Percentiles rank a stretch among this genome's conserved stretches.
Conservation (phyloP, 1,140 invertebrate genomes). For the Bombus soroeensis region DNA sequence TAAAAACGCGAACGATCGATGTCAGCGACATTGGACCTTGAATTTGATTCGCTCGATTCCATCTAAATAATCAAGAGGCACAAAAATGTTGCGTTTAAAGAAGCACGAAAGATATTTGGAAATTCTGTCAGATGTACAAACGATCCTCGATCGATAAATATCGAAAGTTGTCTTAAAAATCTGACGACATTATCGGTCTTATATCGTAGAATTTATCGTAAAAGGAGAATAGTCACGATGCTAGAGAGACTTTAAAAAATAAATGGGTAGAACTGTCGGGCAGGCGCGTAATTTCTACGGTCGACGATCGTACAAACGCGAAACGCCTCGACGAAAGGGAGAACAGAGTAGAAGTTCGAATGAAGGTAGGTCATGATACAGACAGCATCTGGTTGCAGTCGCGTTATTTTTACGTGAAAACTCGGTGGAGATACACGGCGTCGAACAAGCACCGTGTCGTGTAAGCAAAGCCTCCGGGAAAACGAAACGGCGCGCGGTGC, state of each 20-base stretch:
- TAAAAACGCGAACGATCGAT: neutral
- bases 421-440: conserved; percentile 3
- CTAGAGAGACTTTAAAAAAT: neutral
- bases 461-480: conserved; percentile 28
- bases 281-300: neutral
- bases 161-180: too few species aligned
- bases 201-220: neutral
- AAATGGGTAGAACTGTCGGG: neutral
- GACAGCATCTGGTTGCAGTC: conserved; percentile 48
- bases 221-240: neutral
- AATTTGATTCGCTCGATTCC: neutral
- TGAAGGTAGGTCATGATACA: conserved; percentile 53
- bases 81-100: neutral
- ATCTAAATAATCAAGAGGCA: neutral
- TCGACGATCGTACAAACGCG: neutral
- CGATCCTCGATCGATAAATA: too few species aligned
- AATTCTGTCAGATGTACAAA: neutral
- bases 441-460: conserved; percentile 14
- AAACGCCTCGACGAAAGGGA: neutral
- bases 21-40: neutral
- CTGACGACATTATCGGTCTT: too few species aligned
- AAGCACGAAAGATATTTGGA: neutral
- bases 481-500: conserved; percentile 20
- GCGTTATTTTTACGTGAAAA: conserved; percentile 64
- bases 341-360: conserved; percentile 4